Evolutionary conservation across 2,113 vertebrate species (phyloP), one percentile per base, ranked within the genome.

Genomic region (Coreoperca whiteheadi): DNA sequence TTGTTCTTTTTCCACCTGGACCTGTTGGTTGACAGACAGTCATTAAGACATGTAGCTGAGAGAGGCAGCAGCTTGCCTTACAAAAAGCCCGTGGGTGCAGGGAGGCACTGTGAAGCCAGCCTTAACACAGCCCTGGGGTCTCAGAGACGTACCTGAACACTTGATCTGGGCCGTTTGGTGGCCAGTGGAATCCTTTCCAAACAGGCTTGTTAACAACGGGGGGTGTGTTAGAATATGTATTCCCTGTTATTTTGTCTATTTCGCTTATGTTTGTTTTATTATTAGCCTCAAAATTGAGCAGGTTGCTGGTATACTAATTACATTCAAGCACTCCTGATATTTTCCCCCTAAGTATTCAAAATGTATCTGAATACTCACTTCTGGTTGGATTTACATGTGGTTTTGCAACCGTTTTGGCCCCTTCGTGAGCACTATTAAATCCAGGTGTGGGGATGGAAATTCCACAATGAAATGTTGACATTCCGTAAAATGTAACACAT

Each of bases 11-110:
- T 63, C 46, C 70, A 68, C 77, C 46, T 80, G 79, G 43, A 82
- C 39, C n/a, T 61, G 41, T 76, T 50, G 46, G 43, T 75, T 48
- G 71, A 61, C 59, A 43, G 80, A 60, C 69, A 10, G 34, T 75
- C 32, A 30, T 74, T 43, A 53, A 76, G 77, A 83, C 73, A 65
- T 85, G 81, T 87, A 79, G 71, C 63, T 59, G 65, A 73, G 78
- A 76, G 60, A 82, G 89, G 89, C 89, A 80, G 80, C 70, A 73
- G 85, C 67, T 93, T 86, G 92, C 92, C 91, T 92, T 94, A 93
- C 77, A 84, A 32, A 59, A 32, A 81, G 79, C 74, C 81, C 28
- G 16, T 30, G 56, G 78, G 87, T 87, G 86, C 91, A 85, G 79
- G 75, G 84, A 87, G 89, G 87, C 87, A 90, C 89, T 83, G 84